Evolutionary conservation across 2,113 vertebrate genomes (phyloP), one percentile per base, ranked within the genome.

Genomic region (Haplochromis vanheusdeni): DNA sequence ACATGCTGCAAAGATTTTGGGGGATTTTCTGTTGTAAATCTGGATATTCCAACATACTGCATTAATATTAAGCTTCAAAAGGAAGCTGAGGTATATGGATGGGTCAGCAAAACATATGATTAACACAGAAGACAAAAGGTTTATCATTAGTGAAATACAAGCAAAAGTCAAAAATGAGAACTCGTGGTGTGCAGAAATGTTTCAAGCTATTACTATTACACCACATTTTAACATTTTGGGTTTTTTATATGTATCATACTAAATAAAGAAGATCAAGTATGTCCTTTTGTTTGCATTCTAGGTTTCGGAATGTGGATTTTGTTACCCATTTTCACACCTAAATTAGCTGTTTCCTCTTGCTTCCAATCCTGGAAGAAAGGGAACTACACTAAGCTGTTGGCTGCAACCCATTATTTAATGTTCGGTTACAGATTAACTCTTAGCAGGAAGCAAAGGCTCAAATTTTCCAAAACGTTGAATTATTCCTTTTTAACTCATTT

Each of bases 401-500:
- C 49, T 79, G 37, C 14, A 54, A 35, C 51, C 70, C 82, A 11
- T 62, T 17, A 45, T 79, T 55, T 37, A 65, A 40, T 54, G 5
- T 26, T 28, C 37, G 4, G 75, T 51, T 79, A 52, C 75, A 54
- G 51, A 87, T 87, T 42, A 86, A 83, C 54, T 81, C 60, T 75
- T 10, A 37, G 31, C 9, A 31, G 31, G 52, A 47, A 14, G 19
- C 16, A 23, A 86, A 82, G 47, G 17, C 47, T n/a, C 4, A 2
- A 19, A n/a, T 82, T 84, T 80, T 14, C 33, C 17, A 26, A 80
- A 84, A 87, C 3, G 28, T 8, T 9, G 1, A 56, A 88, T 77
- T 80, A 51, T 73, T 79, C 28, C 86, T 87, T 87, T 42, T 51
- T 79, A 80, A 42, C 23, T 81, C 82, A 19, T 85, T 84, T 89